Evolutionary conservation across 1,140 invertebrate genomes (phyloP).

Genomic region (Diabrotica undecimpunctata): DNA sequence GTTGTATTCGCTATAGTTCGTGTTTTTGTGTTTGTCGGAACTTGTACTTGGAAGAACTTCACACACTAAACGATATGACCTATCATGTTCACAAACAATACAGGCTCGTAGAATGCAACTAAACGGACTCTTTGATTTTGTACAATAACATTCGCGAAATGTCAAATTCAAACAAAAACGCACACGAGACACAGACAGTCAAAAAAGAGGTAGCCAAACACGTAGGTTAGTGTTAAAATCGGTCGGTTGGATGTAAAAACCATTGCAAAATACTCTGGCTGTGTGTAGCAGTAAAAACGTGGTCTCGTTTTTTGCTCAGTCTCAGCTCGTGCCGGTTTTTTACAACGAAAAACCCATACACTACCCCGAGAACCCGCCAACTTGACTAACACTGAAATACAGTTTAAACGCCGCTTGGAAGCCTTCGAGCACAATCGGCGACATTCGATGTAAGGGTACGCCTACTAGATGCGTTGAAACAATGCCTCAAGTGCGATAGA

Average conservation of each 20-base stretch:
- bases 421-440: constrained; percentile 19
- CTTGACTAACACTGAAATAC: constrained; percentile 22
- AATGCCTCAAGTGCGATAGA: constrained; percentile 26
- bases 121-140: too few species aligned
- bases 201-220: constrained; percentile 15
- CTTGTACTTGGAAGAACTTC: too few species aligned
- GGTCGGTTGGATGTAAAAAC: constrained; percentile 16
- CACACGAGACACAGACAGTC: constrained; percentile 4
- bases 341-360: constrained; percentile 18
- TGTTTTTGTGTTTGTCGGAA: too few species aligned
- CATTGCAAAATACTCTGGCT: constrained; percentile 19
- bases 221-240: constrained; percentile 11
- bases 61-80: too few species aligned
- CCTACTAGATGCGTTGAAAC: constrained; percentile 25
- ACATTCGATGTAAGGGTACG: constrained; percentile 14
- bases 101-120: too few species aligned
- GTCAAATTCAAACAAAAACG: constrained; percentile 15
- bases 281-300: constrained; percentile 20
- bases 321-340: constrained; percentile 22
- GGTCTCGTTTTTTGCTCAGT: constrained; percentile 18
- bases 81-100: too few species aligned
- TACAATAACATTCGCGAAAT: background rate
- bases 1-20: too few species aligned
- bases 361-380: constrained; percentile 9
- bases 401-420: constrained; percentile 23